Percentiles rank a stretch among this genome's conserved stretches.
phyloP scores from a whole-genome alignment of 2,797 vertebrate species.

The Leucoraja ocellata region DNA sequence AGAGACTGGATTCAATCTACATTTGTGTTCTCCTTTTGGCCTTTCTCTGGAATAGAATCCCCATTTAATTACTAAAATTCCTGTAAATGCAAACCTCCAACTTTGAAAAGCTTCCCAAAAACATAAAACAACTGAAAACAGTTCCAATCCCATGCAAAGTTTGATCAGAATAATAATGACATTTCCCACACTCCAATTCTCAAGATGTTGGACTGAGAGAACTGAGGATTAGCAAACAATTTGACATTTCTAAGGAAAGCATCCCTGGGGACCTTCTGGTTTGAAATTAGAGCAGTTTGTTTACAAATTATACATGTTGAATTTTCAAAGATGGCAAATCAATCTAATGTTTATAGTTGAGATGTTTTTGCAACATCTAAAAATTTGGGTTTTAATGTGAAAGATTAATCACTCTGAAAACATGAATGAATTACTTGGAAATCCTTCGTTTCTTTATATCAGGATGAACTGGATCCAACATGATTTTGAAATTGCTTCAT shows the following conservation, averaged over 20 bases:
- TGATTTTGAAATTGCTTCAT: neutral
- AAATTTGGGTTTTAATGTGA: neutral
- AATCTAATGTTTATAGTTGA: neutral
- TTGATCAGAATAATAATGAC: slow-evolving; percentile 25
- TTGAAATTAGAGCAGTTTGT: neutral
- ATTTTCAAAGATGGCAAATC: neutral
- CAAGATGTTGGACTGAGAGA: slow-evolving; percentile 14
- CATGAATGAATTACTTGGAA: neutral
- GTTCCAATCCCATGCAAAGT: neutral
- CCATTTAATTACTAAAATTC: neutral
- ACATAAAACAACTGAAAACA: neutral
- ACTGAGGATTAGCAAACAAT: neutral
- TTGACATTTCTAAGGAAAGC: neutral
- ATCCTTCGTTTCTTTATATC: neutral
- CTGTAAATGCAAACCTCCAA: neutral
- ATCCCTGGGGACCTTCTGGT: slow-evolving; percentile 11
- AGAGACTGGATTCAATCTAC: neutral
- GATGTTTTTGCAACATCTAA: neutral
- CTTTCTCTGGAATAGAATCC: too few relatives aligned
- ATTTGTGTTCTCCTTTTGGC: neutral
- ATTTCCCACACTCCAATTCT: slow-evolving; percentile 17
- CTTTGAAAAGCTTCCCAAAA: neutral
- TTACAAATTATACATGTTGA: slow-evolving; percentile 3
- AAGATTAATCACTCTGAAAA: neutral
- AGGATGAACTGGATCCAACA: neutral